phyloP scores from a whole-genome alignment of 2,113 vertebrate genomes.

The Bubo bubo region DNA sequence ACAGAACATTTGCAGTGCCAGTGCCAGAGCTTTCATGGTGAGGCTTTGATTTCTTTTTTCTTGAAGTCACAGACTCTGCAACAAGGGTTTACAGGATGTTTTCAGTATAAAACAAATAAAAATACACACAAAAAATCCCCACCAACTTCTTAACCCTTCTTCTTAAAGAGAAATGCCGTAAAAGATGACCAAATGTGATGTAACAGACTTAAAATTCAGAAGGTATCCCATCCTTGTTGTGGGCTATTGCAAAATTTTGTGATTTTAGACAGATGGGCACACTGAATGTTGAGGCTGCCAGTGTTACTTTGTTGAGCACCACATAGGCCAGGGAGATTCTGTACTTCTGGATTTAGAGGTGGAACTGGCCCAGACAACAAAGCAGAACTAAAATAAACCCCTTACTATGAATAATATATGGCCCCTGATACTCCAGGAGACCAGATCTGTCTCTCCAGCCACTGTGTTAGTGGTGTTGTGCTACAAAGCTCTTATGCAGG shows the following conservation, averaged over 20 bases:
- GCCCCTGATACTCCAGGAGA: background rate
- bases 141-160: background rate
- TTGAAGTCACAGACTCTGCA: background rate
- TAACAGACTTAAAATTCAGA: background rate
- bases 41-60: conserved; percentile 11
- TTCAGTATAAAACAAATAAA: background rate
- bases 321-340: background rate
- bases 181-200: background rate
- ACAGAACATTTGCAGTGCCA: background rate
- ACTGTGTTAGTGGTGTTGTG: background rate
- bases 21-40: background rate
- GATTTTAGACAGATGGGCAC: background rate
- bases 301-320: background rate
- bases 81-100: background rate
- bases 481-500: background rate
- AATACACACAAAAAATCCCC: background rate
- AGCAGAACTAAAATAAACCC: background rate
- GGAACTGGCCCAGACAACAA: background rate
- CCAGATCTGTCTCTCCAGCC: background rate
- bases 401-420: background rate
- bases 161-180: background rate
- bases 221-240: background rate
- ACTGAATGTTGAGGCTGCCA: background rate
- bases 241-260: background rate
- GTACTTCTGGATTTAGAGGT: background rate